These are phyloP conservation scores for Pygmarrhopalites habei DNA, from an alignment of 1,140 invertebrate species.

Conservation along the genomic window DNA sequence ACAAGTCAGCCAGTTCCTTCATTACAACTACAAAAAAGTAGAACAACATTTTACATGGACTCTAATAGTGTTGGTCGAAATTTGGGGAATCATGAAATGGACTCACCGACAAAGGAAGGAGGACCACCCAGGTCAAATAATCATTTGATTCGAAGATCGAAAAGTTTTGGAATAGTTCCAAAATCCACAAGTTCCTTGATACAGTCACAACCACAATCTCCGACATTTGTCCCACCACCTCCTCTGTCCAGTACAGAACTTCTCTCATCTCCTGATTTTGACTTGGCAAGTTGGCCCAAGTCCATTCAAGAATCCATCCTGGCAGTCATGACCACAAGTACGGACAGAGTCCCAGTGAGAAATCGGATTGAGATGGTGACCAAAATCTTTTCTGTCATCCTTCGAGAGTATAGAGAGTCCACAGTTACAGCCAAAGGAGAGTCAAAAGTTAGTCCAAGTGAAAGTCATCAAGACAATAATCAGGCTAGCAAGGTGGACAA, in stretches of 20 bases:
- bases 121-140: too few relatives aligned
- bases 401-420: too few relatives aligned
- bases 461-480: too few relatives aligned
- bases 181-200: background rate
- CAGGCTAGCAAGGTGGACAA: too few relatives aligned
- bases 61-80: background rate
- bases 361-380: conserved; percentile 35
- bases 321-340: conserved; percentile 23
- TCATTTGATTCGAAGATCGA: background rate
- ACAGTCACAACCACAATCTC: too few relatives aligned
- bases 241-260: background rate
- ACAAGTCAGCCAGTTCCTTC: too few relatives aligned
- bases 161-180: background rate
- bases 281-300: conserved; percentile 32
- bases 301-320: conserved; percentile 29
- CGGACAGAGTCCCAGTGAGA: conserved; percentile 31
- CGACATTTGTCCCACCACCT: background rate
- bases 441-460: too few relatives aligned
- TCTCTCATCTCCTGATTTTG: conserved; percentile 22
- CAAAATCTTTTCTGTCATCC: conserved; percentile 27
- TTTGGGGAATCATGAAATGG: too few relatives aligned
- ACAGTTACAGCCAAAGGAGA: too few relatives aligned
- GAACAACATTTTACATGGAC: background rate
- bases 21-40: background rate
- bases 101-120: too few relatives aligned